Evolutionary conservation across 2,888 invertebrate genomes (phyloP).

Genomic region (Sinotaia quadrata): DNA sequence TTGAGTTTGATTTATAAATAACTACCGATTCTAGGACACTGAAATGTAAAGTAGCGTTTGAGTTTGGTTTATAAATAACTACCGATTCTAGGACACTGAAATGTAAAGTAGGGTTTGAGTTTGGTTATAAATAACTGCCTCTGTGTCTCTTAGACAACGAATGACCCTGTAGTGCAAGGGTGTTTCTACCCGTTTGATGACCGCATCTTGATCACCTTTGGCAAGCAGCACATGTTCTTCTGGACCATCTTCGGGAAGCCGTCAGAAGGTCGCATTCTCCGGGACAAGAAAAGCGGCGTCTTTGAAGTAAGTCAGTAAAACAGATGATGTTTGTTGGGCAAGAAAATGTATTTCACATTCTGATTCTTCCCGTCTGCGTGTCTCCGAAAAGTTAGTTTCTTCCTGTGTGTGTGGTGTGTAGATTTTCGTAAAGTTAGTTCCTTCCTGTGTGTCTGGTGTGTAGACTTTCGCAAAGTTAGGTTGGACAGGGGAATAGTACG

Average conservation of each 20-base stretch:
- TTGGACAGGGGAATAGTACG: no score
- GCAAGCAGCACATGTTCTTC: slow-evolving; percentile 91
- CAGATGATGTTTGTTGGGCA: background rate
- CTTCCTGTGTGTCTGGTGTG: no score
- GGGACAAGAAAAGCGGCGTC: slow-evolving; percentile 75
- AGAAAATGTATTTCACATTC: background rate
- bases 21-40: no score
- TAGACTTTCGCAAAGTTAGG: no score
- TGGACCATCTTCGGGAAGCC: slow-evolving; percentile 84
- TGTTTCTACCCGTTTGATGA: slow-evolving; percentile 93
- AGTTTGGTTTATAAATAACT: no score
- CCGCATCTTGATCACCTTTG: slow-evolving; percentile 91
- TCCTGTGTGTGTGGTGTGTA: no score
- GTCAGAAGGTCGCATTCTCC: slow-evolving; percentile 77
- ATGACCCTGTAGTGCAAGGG: slow-evolving; percentile 89
- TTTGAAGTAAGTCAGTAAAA: slow-evolving; percentile 56
- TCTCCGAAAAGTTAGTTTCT: no score
- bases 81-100: no score
- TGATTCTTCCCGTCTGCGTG: background rate
- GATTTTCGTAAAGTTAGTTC: no score
- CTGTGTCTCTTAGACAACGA: slow-evolving; percentile 80
- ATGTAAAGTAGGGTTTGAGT: background rate
- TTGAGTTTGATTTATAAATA: no score
- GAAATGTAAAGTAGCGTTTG: no score
- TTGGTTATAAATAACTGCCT: background rate